Evolutionary conservation across 1,140 invertebrate species (phyloP).

Genomic region (Limonius californicus): DNA sequence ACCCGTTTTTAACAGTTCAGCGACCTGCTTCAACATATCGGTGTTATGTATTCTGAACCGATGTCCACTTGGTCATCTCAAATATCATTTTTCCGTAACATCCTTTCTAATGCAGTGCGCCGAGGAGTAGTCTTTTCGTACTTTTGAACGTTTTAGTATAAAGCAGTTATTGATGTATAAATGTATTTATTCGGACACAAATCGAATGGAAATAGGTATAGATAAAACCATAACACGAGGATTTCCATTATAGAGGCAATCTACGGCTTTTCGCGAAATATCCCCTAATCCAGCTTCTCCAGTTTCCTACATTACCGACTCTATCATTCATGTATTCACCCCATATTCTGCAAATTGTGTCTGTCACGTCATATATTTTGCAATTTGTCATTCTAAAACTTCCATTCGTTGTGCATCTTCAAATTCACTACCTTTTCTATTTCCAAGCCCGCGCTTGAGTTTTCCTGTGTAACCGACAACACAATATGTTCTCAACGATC

Average conservation of each 20-base stretch:
- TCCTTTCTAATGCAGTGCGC: no score
- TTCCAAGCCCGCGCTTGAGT: no score
- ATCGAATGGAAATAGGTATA: constrained; percentile 1
- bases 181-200: constrained; percentile 1
- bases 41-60: no score
- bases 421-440: neutral
- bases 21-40: no score
- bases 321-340: constrained; percentile 39
- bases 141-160: neutral
- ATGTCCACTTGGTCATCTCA: no score
- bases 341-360: constrained; percentile 36
- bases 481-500: no score
- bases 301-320: constrained; percentile 34
- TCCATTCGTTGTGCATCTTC: neutral
- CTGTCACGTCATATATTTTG: constrained; percentile 33
- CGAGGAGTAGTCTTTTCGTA: no score
- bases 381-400: constrained; percentile 33
- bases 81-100: no score
- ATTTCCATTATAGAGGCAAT: constrained; percentile 1
- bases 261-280: constrained; percentile 3
- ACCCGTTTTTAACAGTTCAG: no score
- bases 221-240: constrained; percentile 1
- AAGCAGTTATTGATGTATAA: neutral
- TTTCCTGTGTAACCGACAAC: no score
- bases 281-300: constrained; percentile 18